Percentiles rank a stretch among this genome's conserved stretches.
Evolutionary conservation across 35 echinoderm and acorn worm genomes (phyloP).

Genomic region (Anneissia japonica): DNA sequence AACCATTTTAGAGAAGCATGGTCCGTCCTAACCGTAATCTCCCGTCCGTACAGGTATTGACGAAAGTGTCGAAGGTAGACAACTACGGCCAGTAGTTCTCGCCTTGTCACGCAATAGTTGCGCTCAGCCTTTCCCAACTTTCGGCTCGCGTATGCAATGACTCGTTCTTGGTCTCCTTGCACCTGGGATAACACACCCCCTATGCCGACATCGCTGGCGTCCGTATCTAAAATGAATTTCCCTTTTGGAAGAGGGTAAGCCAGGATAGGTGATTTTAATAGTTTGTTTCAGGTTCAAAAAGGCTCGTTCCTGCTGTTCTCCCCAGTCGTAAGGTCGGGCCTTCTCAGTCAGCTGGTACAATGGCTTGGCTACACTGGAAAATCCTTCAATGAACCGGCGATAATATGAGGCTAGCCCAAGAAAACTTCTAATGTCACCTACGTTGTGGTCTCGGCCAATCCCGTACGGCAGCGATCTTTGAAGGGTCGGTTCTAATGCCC

Average conservation of each 20-base stretch:
- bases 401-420: constrained; percentile 39
- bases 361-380: constrained; percentile 13
- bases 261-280: constrained; percentile 5
- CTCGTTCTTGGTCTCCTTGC: constrained; percentile 7
- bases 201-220: constrained; percentile 15
- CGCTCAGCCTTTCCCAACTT: neutral
- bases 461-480: constrained; percentile 11
- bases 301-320: neutral
- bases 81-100: constrained; percentile 11
- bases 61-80: neutral
- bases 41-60: constrained; percentile 8
- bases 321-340: neutral
- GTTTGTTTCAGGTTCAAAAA: neutral
- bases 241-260: neutral
- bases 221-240: constrained; percentile 7
- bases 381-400: neutral
- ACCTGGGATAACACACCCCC: neutral
- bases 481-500: constrained; percentile 55
- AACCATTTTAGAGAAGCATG: constrained; percentile 18
- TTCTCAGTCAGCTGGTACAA: constrained; percentile 14
- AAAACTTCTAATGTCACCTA: constrained; percentile 1
- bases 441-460: constrained; percentile 31
- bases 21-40: neutral
- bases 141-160: constrained; percentile 8
- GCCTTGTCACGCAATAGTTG: constrained; percentile 19